A percentile compares a stretch with the other conserved stretches of the same genome.
Evolutionary conservation across 2,113 vertebrate species (phyloP).

Genomic region (Ptyas mucosa): DNA sequence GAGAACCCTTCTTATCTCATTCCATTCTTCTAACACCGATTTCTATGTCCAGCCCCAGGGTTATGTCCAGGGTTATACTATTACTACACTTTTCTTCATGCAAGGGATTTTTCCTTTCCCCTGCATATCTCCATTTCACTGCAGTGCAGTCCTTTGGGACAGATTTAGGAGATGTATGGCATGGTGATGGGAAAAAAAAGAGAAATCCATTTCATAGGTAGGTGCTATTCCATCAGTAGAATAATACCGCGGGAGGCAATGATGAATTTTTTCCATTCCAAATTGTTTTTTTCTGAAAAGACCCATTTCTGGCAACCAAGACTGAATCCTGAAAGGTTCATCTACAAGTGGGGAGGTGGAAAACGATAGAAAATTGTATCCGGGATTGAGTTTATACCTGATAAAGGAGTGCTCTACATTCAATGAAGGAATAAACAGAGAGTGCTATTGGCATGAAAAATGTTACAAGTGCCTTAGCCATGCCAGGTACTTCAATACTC

Average conservation of each 20-base stretch:
- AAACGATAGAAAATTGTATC: neutral
- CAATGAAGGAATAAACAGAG: neutral
- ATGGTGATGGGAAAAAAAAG: neutral
- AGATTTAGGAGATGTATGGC: neutral
- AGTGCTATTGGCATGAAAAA: neutral
- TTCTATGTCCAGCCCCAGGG: neutral
- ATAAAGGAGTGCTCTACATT: conserved; percentile 14
- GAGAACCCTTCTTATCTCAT: neutral
- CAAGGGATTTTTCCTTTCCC: neutral
- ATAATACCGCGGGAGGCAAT: neutral
- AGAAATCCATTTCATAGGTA: neutral
- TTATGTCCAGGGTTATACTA: neutral
- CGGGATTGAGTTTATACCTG: neutral
- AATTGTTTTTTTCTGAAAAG: neutral
- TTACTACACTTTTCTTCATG: neutral
- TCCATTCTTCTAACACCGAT: neutral
- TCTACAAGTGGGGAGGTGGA: neutral
- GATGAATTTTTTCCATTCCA: neutral
- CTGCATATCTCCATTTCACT: neutral
- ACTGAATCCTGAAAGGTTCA: neutral
- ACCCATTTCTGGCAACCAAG: neutral
- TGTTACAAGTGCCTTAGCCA: neutral
- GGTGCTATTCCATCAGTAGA: neutral
- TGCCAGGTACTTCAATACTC: conserved; percentile 17
- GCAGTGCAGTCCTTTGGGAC: neutral